Evolutionary conservation across 2,113 vertebrate species (phyloP).

Genomic region (Dinomys branickii): DNA sequence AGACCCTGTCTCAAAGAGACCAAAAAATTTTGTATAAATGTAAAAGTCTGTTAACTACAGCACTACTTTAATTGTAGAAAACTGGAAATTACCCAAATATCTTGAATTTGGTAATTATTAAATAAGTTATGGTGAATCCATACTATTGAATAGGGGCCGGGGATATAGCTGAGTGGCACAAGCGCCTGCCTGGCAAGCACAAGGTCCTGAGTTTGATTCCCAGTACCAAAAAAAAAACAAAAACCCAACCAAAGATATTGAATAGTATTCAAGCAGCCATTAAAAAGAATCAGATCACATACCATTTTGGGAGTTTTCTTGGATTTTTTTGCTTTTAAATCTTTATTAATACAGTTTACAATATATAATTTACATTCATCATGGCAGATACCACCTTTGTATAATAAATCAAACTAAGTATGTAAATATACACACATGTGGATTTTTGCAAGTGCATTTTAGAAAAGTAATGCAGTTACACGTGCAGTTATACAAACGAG

Average conservation of each 20-base stretch:
- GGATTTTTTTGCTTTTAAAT: background rate
- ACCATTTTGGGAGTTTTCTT: background rate
- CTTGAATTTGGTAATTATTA: background rate
- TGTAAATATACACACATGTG: background rate
- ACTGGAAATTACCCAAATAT: background rate
- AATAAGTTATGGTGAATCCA: background rate
- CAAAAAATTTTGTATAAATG: constrained; percentile 9
- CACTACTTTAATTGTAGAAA: background rate
- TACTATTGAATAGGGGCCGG: background rate
- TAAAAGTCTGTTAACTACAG: constrained; percentile 2
- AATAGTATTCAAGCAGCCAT: background rate
- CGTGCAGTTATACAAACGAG: background rate
- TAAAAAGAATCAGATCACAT: background rate
- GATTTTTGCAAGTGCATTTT: background rate
- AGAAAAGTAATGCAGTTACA: background rate
- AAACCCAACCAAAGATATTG: too few species aligned
- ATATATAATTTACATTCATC: background rate
- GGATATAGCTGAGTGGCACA: too few species aligned
- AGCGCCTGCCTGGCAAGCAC: too few species aligned
- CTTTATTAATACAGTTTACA: background rate
- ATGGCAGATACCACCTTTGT: background rate
- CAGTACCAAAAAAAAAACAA: too few species aligned
- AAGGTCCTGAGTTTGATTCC: too few species aligned
- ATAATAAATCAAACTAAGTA: constrained; percentile 32
- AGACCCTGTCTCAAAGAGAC: background rate